Percentiles rank a stretch among this genome's conserved stretches.
phyloP scores from a whole-genome alignment of 92 coral and sea anemone species.

The Scolanthus callimorphus region DNA sequence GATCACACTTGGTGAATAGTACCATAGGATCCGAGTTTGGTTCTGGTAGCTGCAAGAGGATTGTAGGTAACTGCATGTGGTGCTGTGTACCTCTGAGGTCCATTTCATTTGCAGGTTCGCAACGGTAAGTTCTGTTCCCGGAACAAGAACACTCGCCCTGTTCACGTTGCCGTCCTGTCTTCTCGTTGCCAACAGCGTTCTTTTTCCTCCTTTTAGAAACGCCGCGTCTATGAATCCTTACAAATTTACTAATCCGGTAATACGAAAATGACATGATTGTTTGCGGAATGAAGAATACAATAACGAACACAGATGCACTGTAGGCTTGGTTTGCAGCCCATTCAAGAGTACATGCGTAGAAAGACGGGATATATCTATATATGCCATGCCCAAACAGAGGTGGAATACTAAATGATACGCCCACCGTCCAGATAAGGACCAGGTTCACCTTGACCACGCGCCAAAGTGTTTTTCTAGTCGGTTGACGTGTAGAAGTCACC shows the following conservation, averaged over 20 bases:
- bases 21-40: background rate
- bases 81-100: no score
- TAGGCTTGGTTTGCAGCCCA: conserved; percentile 42
- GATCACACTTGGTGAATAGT: background rate
- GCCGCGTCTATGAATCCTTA: conserved; percentile 39
- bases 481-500: conserved; percentile 55
- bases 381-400: conserved; percentile 67
- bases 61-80: background rate
- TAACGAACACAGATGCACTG: conserved; percentile 36
- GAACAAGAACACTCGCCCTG: no score
- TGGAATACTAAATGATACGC: conserved; percentile 29
- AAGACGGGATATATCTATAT: conserved; percentile 31
- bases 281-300: conserved; percentile 60
- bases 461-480: conserved; percentile 34
- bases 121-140: no score
- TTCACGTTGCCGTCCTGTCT: no score
- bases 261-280: conserved; percentile 51
- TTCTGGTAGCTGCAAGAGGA: background rate
- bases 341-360: conserved; percentile 52
- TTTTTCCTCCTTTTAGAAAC: conserved; percentile 16
- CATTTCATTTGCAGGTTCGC: no score
- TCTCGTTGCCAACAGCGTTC: conserved; percentile 1
- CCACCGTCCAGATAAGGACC: conserved; percentile 46
- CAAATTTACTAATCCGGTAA: conserved; percentile 45
- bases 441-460: conserved; percentile 41